These are phyloP conservation scores for Scaptomyza montana DNA, from an alignment of 1,140 invertebrate species.

Conservation along the genomic window DNA sequence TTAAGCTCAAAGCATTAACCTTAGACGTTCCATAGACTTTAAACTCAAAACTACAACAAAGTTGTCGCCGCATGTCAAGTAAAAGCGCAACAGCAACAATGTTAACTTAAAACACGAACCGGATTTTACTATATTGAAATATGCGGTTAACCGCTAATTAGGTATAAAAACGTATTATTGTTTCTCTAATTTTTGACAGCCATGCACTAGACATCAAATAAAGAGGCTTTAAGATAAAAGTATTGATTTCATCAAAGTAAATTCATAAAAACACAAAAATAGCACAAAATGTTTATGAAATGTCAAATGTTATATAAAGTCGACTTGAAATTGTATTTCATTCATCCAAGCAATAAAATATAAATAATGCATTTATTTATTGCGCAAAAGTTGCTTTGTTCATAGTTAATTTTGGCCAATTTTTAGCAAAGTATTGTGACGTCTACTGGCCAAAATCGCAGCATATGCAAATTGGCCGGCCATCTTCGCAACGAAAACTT, in stretches of 20 bases:
- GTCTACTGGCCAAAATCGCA: conserved; percentile 50
- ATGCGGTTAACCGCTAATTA: conserved; percentile 82
- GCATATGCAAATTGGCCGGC: conserved; percentile 66
- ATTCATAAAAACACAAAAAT: too few relatives aligned
- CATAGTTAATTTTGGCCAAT: conserved; percentile 14
- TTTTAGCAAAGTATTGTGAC: conserved; percentile 40
- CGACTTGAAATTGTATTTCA: too few relatives aligned
- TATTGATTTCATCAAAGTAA: not conserved
- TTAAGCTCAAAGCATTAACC: conserved; percentile 49
- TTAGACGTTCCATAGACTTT: conserved; percentile 59
- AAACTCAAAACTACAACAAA: conserved; percentile 74
- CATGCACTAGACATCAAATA: too few relatives aligned
- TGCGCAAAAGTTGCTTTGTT: conserved; percentile 29
- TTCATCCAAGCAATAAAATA: conserved; percentile 10
- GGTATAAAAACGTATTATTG: conserved; percentile 70
- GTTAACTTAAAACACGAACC: conserved; percentile 16
- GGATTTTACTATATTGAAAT: conserved; percentile 66
- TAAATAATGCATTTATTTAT: conserved; percentile 56
- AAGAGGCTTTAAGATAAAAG: conserved; percentile 13
- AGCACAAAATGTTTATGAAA: too few relatives aligned
- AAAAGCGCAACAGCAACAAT: conserved; percentile 35
- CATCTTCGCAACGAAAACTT: conserved; percentile 48
- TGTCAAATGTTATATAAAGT: not conserved
- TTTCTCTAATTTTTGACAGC: conserved; percentile 54
- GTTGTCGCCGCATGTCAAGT: conserved; percentile 66